Percentiles rank a stretch among this genome's conserved stretches.
Conservation (phyloP, 2,888 invertebrate species). For the Ornithoptera alexandrae region DNA sequence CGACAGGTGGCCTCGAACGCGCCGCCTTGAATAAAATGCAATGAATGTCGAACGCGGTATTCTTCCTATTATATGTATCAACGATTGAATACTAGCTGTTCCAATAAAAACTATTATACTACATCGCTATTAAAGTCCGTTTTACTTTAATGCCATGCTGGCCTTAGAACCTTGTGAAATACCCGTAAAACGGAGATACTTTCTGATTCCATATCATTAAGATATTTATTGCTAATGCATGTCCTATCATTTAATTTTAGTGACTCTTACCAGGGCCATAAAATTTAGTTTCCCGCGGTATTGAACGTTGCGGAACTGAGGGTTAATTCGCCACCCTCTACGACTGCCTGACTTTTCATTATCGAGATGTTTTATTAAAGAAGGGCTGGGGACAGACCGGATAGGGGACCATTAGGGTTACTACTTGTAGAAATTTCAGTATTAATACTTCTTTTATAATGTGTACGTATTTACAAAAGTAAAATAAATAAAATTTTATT, state of each 20-base stretch:
- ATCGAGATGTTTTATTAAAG: constrained; percentile 81
- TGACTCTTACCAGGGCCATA: constrained; percentile 51
- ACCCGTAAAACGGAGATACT: constrained; percentile 59
- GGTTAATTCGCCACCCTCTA: constrained; percentile 75
- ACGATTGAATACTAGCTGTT: constrained; percentile 26
- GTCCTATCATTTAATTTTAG: constrained; percentile 58
- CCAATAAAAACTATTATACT: constrained; percentile 41
- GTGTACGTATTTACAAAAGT: too few relatives aligned
- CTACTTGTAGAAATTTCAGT: constrained; percentile 34
- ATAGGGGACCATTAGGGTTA: constrained; percentile 65
- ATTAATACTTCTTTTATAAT: constrained; percentile 2
- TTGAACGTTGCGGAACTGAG: constrained; percentile 44
- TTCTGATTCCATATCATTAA: constrained; percentile 79
- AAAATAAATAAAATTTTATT: too few relatives aligned
- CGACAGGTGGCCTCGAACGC: constrained; percentile 78
- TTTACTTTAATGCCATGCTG: constrained; percentile 39
- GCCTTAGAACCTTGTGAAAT: constrained; percentile 52
- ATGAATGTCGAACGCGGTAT: constrained; percentile 75
- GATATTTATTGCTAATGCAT: constrained; percentile 72
- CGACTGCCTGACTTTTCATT: constrained; percentile 80
- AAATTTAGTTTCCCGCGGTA: constrained; percentile 54
- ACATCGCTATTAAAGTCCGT: constrained; percentile 44
- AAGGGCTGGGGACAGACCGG: constrained; percentile 59
- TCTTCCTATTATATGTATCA: constrained; percentile 38
- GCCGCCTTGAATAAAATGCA: constrained; percentile 73